Percentiles rank a stretch among this genome's conserved stretches.
phyloP scores from a whole-genome alignment of 2,113 vertebrate species.

The Hemiscyllium ocellatum region DNA sequence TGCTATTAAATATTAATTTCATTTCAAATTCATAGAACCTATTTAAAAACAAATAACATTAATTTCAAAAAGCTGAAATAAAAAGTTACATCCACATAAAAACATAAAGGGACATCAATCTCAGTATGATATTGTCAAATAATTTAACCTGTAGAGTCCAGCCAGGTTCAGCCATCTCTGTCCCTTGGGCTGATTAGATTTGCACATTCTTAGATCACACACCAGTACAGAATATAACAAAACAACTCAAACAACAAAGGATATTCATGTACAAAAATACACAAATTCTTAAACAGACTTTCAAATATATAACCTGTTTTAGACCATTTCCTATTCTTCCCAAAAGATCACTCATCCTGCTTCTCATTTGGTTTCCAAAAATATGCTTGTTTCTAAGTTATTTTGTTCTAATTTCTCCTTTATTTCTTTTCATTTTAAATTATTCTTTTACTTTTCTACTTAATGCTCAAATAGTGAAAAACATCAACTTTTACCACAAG shows the following conservation, averaged over 20 bases:
- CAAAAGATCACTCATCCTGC: neutral
- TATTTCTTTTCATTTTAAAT: neutral
- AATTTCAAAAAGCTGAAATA: neutral
- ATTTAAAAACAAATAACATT: neutral
- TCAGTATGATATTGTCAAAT: neutral
- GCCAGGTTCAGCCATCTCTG: neutral
- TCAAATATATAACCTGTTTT: neutral
- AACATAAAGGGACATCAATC: neutral
- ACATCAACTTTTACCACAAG: neutral
- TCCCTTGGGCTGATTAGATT: neutral
- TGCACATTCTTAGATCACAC: neutral
- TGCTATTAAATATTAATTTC: neutral
- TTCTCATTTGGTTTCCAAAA: neutral
- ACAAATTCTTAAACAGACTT: neutral
- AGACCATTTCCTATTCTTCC: neutral
- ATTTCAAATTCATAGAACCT: neutral
- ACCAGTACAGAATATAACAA: neutral
- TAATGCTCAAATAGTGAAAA: neutral
- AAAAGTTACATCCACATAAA: neutral
- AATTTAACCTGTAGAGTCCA: neutral
- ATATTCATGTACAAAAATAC: neutral
- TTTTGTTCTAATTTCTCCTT: neutral
- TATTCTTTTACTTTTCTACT: neutral
- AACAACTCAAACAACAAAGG: neutral
- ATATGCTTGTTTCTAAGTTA: neutral